A percentile compares a stretch with the other conserved stretches of the same genome.
phyloP scores from a whole-genome alignment of 1,140 invertebrate species.

The Trachymyrmex septentrionalis region DNA sequence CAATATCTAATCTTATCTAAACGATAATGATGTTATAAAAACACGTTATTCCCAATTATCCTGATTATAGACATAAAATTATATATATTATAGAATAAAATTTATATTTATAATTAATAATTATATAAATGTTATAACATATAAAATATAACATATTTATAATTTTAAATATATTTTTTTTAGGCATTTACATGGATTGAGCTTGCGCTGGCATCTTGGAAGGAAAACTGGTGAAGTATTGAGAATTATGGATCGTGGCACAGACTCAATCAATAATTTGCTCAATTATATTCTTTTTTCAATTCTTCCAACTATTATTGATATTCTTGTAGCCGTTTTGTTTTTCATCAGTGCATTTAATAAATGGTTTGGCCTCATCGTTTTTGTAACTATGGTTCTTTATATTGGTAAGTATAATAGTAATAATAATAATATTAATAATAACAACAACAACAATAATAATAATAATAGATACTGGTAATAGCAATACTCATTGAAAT shows the following conservation, averaged over 20 bases:
- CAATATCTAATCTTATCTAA: no score
- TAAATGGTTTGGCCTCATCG: constrained; percentile 97
- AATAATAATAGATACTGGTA: not conserved
- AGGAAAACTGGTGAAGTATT: constrained; percentile 98
- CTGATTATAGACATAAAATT: no score
- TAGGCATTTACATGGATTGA: constrained; percentile 94
- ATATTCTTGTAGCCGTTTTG: constrained; percentile 96
- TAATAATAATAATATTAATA: constrained; percentile 10
- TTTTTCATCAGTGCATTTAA: constrained; percentile 96
- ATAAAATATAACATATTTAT: no score
- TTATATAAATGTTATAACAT: no score
- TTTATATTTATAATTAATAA: no score
- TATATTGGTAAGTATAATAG: constrained; percentile 93
- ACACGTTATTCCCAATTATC: no score
- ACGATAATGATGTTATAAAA: no score
- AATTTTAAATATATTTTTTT: constrained; percentile 67
- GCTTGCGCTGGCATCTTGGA: constrained; percentile 95
- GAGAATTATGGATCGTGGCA: constrained; percentile 97
- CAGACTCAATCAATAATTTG: constrained; percentile 97
- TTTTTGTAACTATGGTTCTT: constrained; percentile 96
- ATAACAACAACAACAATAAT: not conserved
- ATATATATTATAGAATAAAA: no score
- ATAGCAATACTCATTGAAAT: not conserved
- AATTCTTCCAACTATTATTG: constrained; percentile 96
- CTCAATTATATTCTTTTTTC: constrained; percentile 95